Conservation (phyloP, 1,140 invertebrate genomes). For the Drosophila tropicalis region DNA sequence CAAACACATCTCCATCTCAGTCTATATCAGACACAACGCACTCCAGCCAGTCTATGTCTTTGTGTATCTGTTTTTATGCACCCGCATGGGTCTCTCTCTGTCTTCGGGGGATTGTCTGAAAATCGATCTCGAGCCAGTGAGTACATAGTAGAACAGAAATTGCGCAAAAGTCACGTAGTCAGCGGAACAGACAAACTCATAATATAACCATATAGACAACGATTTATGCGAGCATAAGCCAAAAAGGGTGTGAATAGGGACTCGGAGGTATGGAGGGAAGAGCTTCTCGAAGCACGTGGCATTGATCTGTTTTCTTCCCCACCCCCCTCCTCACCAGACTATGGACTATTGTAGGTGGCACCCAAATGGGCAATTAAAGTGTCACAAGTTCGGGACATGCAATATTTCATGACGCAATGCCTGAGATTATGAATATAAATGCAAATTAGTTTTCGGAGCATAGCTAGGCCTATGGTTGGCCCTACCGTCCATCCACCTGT, state of each 20-base stretch:
- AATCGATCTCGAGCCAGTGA: constrained; percentile 63
- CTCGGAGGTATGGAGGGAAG: neutral
- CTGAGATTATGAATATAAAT: constrained; percentile 82
- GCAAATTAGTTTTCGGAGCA: constrained; percentile 69
- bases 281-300: constrained; percentile 7
- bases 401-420: constrained; percentile 80
- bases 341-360: constrained; percentile 5
- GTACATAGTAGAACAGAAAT: constrained; percentile 45
- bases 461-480: neutral
- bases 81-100: constrained; percentile 50
- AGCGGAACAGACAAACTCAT: constrained; percentile 59
- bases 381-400: constrained; percentile 78
- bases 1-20: constrained; percentile 21
- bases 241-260: neutral
- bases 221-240: constrained; percentile 48
- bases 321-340: neutral
- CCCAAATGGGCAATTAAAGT: constrained; percentile 77
- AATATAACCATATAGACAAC: constrained; percentile 56
- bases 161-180: constrained; percentile 73
- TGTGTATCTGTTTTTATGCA: constrained; percentile 58
- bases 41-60: neutral
- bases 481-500: constrained; percentile 50
- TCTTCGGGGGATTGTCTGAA: constrained; percentile 53
- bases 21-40: too few relatives aligned
- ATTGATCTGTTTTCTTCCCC: constrained; percentile 4